Base-by-base conservation (phyloP, 2,797 vertebrate species). In the Limosa lapponica region DNA sequence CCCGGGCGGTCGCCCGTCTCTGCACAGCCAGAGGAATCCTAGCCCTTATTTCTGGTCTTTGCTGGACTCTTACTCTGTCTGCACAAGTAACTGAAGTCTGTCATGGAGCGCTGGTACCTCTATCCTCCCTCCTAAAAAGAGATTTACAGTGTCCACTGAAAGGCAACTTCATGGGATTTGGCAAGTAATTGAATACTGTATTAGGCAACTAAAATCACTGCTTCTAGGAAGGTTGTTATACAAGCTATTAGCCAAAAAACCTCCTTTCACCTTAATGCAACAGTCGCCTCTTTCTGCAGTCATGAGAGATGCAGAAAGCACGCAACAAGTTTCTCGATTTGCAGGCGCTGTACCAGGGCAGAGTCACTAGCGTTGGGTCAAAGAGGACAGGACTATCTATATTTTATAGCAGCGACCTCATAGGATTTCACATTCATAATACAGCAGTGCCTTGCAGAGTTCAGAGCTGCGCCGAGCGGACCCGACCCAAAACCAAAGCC, bases 11-110 rank as follows among this genome's bases (percentile, higher is more conserved):
- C 34, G 49, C 30, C 4, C 8, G 5, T 16, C 36, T 58, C 13
- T 67, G 37, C 46, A 12, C 4, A 74, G 37, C 19, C 24, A 79
- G 62, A 86, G 43, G 67, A 66, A 36, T 37, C 46, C 16, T 7
- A 25, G 23, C 8, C 34, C 16, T 52, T 24, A 36, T 19, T 73
- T 57, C 54, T 75, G 37, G 16, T 58, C 39, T 89, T 79, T 48
- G 28, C 5, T 24, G 62, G 25, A n/a, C n/a, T 25, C 6, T 36
- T 88, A 25, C 2, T 69, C 27, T 3, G 1, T 0, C 0, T 30
- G 27, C 22, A 20, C 10, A 55, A 19, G 28, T 17, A 37, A 34
- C 4, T 37, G 39, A 67, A 64, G 85, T 16, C 5, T 41, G 25
- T 5, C 44, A n/a, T 10, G 6, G 16, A 52, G 23, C 2, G 1